Percentiles rank a stretch among this genome's conserved stretches.
phyloP scores from a whole-genome alignment of 2,797 vertebrate genomes.

The Poecilia velifera region DNA sequence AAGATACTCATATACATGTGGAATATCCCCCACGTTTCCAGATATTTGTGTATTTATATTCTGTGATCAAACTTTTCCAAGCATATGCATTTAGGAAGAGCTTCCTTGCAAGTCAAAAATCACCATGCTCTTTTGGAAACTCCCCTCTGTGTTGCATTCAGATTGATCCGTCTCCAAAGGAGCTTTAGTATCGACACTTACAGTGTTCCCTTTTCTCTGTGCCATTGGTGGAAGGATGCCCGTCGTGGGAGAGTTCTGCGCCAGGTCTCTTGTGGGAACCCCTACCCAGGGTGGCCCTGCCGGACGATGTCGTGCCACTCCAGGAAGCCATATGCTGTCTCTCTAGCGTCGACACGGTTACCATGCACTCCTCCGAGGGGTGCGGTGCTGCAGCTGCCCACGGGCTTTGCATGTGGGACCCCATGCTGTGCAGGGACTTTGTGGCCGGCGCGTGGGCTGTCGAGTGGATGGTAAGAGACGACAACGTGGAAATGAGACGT shows the following conservation, averaged over 20 bases:
- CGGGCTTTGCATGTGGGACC: conserved; percentile 75
- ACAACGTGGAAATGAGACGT: conserved; percentile 42
- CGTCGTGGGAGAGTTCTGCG: conserved; percentile 86
- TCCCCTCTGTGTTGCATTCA: conserved; percentile 1
- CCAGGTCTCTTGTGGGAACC: conserved; percentile 86
- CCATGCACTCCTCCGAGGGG: conserved; percentile 81
- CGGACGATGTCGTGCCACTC: conserved; percentile 86
- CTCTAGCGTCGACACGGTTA: conserved; percentile 82
- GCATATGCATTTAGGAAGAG: not conserved
- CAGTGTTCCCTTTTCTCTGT: conserved; percentile 94
- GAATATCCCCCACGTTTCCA: not conserved
- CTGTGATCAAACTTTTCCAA: not conserved
- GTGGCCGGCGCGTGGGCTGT: conserved; percentile 64
- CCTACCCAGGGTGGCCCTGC: conserved; percentile 80
- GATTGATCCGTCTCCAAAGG: conserved; percentile 2
- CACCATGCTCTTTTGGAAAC: not conserved
- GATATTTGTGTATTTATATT: not conserved
- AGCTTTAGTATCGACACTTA: conserved; percentile 76
- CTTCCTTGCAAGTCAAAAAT: not conserved
- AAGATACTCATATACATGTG: not conserved
- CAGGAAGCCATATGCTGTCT: conserved; percentile 81
- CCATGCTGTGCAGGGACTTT: conserved; percentile 71
- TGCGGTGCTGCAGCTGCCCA: conserved; percentile 76
- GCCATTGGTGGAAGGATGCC: conserved; percentile 87
- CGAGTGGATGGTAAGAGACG: conserved; percentile 35